A percentile compares a stretch with the other conserved stretches of the same genome.
Conservation (phyloP, 2,113 vertebrate genomes). For the Carettochelys insculpta region DNA sequence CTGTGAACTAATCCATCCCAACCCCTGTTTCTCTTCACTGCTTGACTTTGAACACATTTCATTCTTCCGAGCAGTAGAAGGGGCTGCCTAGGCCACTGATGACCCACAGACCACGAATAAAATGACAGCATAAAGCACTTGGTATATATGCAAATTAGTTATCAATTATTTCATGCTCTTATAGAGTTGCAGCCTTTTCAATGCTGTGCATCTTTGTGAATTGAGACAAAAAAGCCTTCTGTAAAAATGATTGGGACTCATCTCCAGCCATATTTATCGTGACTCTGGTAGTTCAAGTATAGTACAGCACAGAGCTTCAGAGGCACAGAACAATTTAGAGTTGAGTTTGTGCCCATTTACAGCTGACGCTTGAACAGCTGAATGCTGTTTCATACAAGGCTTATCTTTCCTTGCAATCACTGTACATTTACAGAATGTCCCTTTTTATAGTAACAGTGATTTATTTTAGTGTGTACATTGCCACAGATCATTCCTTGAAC, state of each 20-base stretch:
- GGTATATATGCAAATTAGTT: not conserved
- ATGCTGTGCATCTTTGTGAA: not conserved
- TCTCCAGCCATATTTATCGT: not conserved
- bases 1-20: not conserved
- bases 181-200: not conserved
- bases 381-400: not conserved
- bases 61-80: not conserved
- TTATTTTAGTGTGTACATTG: fast-evolving
- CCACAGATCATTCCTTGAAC: not conserved
- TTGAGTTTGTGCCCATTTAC: not conserved
- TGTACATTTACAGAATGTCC: not conserved
- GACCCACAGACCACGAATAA: not conserved
- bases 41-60: not conserved
- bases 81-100: not conserved
- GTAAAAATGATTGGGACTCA: not conserved
- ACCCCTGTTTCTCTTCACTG: not conserved
- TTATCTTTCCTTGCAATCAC: not conserved
- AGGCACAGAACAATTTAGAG: not conserved
- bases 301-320: not conserved
- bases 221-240: not conserved
- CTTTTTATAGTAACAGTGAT: not conserved
- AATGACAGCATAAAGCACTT: fast-evolving
- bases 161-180: not conserved
- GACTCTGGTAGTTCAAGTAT: not conserved
- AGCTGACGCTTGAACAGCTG: not conserved